These are phyloP conservation scores for Dusona sp. DNA, from an alignment of 2,888 invertebrate species.

Conservation along the genomic window DNA sequence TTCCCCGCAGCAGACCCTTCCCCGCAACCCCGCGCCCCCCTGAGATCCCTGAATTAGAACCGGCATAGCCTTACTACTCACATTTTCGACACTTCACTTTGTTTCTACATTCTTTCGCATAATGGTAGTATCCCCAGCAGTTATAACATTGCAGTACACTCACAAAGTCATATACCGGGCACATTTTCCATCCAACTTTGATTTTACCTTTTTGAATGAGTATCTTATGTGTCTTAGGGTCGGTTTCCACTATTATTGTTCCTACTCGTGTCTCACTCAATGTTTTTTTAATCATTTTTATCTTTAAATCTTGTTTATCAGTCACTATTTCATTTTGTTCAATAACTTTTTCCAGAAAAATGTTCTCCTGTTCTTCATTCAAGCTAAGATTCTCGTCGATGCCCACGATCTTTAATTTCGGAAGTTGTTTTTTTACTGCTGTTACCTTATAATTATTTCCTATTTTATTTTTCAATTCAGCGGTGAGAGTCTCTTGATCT, in stretches of 20 bases:
- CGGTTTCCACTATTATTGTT: slow-evolving; percentile 49
- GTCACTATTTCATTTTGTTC: slow-evolving; percentile 40
- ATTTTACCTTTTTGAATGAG: slow-evolving; percentile 46
- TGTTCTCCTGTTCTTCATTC: slow-evolving; percentile 7
- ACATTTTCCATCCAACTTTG: slow-evolving; percentile 62
- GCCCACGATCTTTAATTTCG: slow-evolving; percentile 46
- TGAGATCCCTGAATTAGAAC: too few relatives aligned
- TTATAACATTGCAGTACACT: slow-evolving; percentile 59
- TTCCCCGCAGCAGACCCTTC: too few relatives aligned
- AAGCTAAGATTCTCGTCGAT: slow-evolving; percentile 23
- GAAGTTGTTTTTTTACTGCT: slow-evolving; percentile 32
- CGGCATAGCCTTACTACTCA: too few relatives aligned
- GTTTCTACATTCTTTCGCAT: slow-evolving; percentile 65
- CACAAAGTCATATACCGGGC: neutral
- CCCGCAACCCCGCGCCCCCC: too few relatives aligned
- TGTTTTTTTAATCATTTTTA: slow-evolving; percentile 49
- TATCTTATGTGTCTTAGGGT: slow-evolving; percentile 45
- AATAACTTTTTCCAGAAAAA: slow-evolving; percentile 26
- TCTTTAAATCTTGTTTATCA: neutral
- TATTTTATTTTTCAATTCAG: slow-evolving; percentile 24
- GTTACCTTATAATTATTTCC: slow-evolving; percentile 22
- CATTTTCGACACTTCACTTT: slow-evolving; percentile 57
- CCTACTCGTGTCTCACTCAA: neutral
- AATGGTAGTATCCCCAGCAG: slow-evolving; percentile 61
- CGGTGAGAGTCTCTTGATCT: slow-evolving; percentile 31